Base-by-base conservation (phyloP, 2,888 invertebrate genomes). In the Drosophila putrida region DNA sequence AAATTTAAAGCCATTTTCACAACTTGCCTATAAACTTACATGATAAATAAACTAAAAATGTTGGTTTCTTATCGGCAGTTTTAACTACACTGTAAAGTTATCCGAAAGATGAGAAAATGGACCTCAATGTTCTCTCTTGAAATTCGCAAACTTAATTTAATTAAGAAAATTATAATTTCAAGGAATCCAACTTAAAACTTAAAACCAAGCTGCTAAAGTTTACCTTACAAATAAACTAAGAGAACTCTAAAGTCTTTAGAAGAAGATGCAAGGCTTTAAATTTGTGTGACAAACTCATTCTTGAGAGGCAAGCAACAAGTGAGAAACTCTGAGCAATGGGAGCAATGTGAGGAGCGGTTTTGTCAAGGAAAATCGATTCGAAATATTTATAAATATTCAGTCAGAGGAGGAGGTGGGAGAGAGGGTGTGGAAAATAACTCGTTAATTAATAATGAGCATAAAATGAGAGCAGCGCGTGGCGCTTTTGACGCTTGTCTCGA, bases 381-480 rank as follows among this genome's bases (percentile, higher is more conserved):
- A 83, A 88, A 43, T 20, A 87, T 85, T 49, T 87, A 83, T 89
- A 86, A 83, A 89, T 86, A 87, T 87, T 67, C 77, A 69, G 65
- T 59, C n/a, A n/a, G n/a, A n/a, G n/a, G n/a, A n/a, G n/a, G n/a
- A n/a, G n/a, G n/a, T n/a, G n/a, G n/a, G n/a, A n/a, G n/a, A 63
- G 53, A 63, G 67, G 62, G 78, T 68, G 83, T 75, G 77, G 78
- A 77, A 83, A 88, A 88, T 83, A 82, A 72, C 86, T 83, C 89
- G 87, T 88, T 88, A 88, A 83, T 83, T 88, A 86, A 83, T 88
- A 88, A 86, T 86, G 88, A 88, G 77, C 80, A 66, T 61, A 71
- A 85, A 85, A 88, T 82, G 86, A 68, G 71, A 69, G 80, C 80
- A n/a, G 82, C 75, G 66, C 82, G 79, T 85, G 88, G 71, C 76